These are phyloP conservation scores for Caradrina clavipalpis DNA, from an alignment of 2,888 invertebrate species.

Conservation along the genomic window DNA sequence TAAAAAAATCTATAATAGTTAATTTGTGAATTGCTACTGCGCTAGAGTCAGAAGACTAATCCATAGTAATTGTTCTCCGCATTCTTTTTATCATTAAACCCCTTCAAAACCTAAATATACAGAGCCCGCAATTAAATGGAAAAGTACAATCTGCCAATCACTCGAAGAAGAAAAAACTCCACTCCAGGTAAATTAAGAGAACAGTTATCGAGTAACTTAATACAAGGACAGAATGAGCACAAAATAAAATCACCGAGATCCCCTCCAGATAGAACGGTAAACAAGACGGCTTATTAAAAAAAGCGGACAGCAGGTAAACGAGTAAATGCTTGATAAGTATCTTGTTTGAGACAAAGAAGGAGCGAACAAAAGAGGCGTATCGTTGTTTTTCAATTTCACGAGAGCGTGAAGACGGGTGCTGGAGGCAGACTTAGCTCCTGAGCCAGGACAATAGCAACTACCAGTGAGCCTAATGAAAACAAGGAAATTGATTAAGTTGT, in stretches of 20 bases:
- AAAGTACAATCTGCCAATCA: slow-evolving; percentile 35
- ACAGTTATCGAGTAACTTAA: slow-evolving; percentile 64
- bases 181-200: slow-evolving; percentile 52
- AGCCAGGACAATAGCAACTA: slow-evolving; percentile 38
- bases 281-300: slow-evolving; percentile 77
- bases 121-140: background rate
- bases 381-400: slow-evolving; percentile 82
- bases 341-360: slow-evolving; percentile 87
- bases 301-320: slow-evolving; percentile 82
- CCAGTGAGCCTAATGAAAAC: slow-evolving; percentile 37
- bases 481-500: slow-evolving; percentile 38
- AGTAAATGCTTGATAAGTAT: slow-evolving; percentile 87
- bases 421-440: slow-evolving; percentile 39
- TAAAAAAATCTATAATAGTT: too few relatives aligned
- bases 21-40: too few relatives aligned
- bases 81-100: background rate
- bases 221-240: slow-evolving; percentile 60
- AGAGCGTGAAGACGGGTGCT: slow-evolving; percentile 60
- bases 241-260: slow-evolving; percentile 63
- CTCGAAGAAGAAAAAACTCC: slow-evolving; percentile 28
- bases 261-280: slow-evolving; percentile 64
- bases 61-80: too few relatives aligned
- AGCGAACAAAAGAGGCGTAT: slow-evolving; percentile 81
- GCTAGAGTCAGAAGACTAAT: too few relatives aligned
- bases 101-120: background rate